A percentile compares a stretch with the other conserved stretches of the same genome.
phyloP scores from a whole-genome alignment of 2,797 vertebrate genomes.

The Cyclura pinguis region DNA sequence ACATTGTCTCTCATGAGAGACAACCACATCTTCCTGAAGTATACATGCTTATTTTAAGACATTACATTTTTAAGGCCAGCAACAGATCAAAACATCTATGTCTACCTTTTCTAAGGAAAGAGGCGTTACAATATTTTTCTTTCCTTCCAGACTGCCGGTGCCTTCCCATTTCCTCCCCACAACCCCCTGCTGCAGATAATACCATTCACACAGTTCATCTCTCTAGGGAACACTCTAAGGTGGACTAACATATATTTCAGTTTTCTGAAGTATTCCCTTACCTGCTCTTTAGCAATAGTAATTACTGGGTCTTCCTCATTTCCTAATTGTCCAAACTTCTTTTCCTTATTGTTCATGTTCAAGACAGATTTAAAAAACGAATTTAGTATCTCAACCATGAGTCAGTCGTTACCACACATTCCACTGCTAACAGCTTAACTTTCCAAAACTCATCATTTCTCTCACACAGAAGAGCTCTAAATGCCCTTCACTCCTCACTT shows the following conservation, averaged over 20 bases:
- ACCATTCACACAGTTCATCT: constrained; percentile 34
- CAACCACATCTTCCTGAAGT: background rate
- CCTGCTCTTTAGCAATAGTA: constrained; percentile 79
- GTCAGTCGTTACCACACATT: constrained; percentile 60
- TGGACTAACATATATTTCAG: constrained; percentile 56
- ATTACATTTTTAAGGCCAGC: background rate
- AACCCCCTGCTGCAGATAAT: background rate
- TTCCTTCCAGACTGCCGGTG: constrained; percentile 16
- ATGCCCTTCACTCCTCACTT: constrained; percentile 27
- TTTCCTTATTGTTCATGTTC: constrained; percentile 85
- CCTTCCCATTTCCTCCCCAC: constrained; percentile 39
- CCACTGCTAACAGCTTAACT: constrained; percentile 47
- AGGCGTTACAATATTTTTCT: background rate
- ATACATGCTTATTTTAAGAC: background rate
- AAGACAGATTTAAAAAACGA: constrained; percentile 85
- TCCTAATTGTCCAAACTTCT: constrained; percentile 85
- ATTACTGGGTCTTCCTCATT: constrained; percentile 83
- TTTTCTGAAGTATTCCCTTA: constrained; percentile 71
- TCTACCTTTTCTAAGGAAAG: constrained; percentile 9
- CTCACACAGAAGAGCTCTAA: constrained; percentile 32
- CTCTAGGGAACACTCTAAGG: constrained; percentile 2
- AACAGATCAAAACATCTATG: background rate
- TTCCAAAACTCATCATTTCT: constrained; percentile 54
- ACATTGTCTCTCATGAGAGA: background rate
- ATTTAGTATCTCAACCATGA: constrained; percentile 82